Evolutionary conservation across 2,888 invertebrate genomes (phyloP), one percentile per base, ranked within the genome.

Genomic region (Smittia aterrima): DNA sequence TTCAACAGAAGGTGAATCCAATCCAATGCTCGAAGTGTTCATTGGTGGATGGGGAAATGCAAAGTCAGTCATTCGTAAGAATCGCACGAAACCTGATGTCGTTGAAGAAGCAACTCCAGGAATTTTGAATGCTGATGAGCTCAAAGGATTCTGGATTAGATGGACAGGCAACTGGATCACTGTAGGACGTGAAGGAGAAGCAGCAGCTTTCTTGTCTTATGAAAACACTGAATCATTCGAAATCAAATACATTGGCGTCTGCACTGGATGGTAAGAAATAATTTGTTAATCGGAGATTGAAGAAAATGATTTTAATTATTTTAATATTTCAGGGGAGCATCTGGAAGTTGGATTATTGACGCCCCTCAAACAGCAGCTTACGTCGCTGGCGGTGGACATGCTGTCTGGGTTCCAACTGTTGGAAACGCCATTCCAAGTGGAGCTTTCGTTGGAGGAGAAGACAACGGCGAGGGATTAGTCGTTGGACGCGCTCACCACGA

Each of bases 1-100:
- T 11, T 85, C 88, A 74, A 87, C 87, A 0, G 89, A 92, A 1
- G 84, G 85, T 64, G 92, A 91, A 77, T 83, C 87, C 7, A 88
- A 90, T 68, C 93, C 93, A 22, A 92, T 95, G 86, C 89, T 90
- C 80, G 95, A 96, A 87, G 81, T 95, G 72, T 92, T 95, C 83
- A 86, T 96, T 78, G 95, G 95, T 27, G 95, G 95, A 32, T 96
- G 95, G 95, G 87, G 87, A 24, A 95, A 95, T 82, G 85, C 87
- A 76, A 93, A 92, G 83, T 92, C 92, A 38, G 90, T 92, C 0
- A 92, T 93, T 80, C 89, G 94, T 75, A 89, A 88, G 79, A 92
- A 94, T 83, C 87, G 87, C 80, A 84, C 87, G 76, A 88, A 92
- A 82, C 92, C 93, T 1, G 92, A 92, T 73, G 89, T 88, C 76